Evolutionary conservation across 2,888 invertebrate genomes (phyloP).

Genomic region (Cerastis leucographa): DNA sequence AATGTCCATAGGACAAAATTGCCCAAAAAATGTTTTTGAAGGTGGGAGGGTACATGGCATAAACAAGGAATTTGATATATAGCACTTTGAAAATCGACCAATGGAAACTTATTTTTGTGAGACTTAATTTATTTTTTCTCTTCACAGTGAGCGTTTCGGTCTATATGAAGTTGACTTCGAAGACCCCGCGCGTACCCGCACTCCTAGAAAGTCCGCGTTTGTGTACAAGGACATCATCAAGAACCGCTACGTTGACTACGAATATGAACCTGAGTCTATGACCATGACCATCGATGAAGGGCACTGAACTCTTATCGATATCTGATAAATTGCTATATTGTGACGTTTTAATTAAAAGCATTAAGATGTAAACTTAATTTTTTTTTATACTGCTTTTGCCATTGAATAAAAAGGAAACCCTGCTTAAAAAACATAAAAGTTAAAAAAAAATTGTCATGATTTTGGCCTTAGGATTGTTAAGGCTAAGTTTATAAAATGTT

Average conservation of each 20-base stretch:
- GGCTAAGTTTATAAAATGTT: too few relatives aligned
- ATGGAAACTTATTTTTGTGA: background rate
- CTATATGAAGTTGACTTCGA: slow-evolving; percentile 92
- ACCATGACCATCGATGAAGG: slow-evolving; percentile 79
- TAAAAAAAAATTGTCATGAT: too few relatives aligned
- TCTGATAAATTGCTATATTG: background rate
- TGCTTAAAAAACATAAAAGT: too few relatives aligned
- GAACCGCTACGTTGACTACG: slow-evolving; percentile 80
- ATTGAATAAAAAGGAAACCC: background rate
- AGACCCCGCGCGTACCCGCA: slow-evolving; percentile 91
- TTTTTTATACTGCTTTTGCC: background rate
- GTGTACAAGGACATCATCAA: slow-evolving; percentile 90
- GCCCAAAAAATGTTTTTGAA: background rate
- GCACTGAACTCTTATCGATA: slow-evolving; percentile 27
- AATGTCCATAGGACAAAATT: background rate
- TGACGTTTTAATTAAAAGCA: slow-evolving; percentile 11
- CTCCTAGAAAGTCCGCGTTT: slow-evolving; percentile 91
- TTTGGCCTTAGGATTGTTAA: too few relatives aligned
- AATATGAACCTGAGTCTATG: slow-evolving; percentile 76
- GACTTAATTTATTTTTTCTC: background rate
- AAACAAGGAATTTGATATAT: background rate
- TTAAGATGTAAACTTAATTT: background rate
- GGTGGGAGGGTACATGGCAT: background rate
- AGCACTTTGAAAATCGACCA: background rate
- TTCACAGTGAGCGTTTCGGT: slow-evolving; percentile 92